Evolutionary conservation across 1,140 invertebrate species (phyloP).

Genomic region (Hypothenemus hampei): DNA sequence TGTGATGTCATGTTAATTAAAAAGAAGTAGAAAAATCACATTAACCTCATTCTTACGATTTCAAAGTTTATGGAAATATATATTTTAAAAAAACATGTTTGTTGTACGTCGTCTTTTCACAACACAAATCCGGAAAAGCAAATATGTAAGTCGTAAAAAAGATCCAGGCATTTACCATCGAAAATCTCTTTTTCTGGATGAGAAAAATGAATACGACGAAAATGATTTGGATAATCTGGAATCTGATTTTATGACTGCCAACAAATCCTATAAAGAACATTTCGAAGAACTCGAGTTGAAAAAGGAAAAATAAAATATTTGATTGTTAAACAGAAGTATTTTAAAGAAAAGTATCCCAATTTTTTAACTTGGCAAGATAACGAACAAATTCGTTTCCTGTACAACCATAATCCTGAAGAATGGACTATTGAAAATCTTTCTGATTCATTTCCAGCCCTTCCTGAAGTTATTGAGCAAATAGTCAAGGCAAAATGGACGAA

Average conservation of each 20-base stretch:
- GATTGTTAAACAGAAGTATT: conserved; percentile 70
- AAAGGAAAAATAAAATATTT: conserved; percentile 50
- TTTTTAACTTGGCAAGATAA: conserved; percentile 81
- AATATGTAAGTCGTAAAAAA: conserved; percentile 1
- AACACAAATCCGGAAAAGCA: not conserved
- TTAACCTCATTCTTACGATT: too few species aligned
- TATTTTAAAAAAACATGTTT: not conserved
- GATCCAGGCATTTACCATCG: conserved; percentile 22
- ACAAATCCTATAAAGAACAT: conserved; percentile 43
- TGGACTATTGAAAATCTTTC: conserved; percentile 70
- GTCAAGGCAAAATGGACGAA: conserved; percentile 60
- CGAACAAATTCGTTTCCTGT: conserved; percentile 70
- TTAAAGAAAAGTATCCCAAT: conserved; percentile 62
- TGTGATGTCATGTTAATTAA: too few species aligned
- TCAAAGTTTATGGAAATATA: too few species aligned
- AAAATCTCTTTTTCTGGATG: conserved; percentile 5
- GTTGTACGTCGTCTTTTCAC: not conserved
- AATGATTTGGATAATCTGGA: conserved; percentile 47
- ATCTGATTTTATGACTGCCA: conserved; percentile 48
- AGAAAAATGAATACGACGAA: conserved; percentile 34
- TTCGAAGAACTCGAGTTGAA: conserved; percentile 41
- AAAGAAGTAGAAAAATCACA: too few species aligned
- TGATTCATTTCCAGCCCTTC: conserved; percentile 73
- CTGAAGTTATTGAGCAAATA: conserved; percentile 59
- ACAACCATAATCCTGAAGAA: conserved; percentile 59